Percentiles rank a stretch among this genome's conserved stretches.
Evolutionary conservation across 30 jellyfish, hydroid and myxozoan species (phyloP).

Genomic region (Chironex yamaguchii): DNA sequence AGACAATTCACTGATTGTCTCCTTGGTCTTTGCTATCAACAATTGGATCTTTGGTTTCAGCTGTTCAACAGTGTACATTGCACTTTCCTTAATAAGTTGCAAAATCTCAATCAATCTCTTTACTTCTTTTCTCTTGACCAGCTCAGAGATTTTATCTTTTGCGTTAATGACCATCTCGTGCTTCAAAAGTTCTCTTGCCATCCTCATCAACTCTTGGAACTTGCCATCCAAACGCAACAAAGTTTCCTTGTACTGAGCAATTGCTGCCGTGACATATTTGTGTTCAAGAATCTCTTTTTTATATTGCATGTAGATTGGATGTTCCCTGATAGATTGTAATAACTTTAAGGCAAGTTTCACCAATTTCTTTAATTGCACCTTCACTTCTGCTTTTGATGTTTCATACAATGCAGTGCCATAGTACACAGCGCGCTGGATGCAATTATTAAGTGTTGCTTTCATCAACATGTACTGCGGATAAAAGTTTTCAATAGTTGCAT

Average conservation of each 20-base stretch:
- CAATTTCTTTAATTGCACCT: conserved; percentile 46
- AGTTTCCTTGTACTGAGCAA: conserved; percentile 45
- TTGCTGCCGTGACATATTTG: conserved; percentile 50
- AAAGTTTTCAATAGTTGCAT: conserved; percentile 87
- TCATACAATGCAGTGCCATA: conserved; percentile 60
- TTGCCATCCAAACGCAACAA: conserved; percentile 49
- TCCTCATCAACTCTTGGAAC: conserved; percentile 52
- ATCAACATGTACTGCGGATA: conserved; percentile 86
- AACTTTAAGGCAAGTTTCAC: conserved; percentile 38
- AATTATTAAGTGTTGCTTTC: too few species aligned
- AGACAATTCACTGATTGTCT: conserved; percentile 31
- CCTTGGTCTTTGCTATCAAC: background rate
- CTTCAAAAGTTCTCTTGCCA: conserved; percentile 65
- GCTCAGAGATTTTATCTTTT: conserved; percentile 55
- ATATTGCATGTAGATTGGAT: conserved; percentile 67
- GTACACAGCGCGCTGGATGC: conserved; percentile 31
- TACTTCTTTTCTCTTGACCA: conserved; percentile 52
- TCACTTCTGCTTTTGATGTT: background rate
- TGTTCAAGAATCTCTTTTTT: conserved; percentile 34
- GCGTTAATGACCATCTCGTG: conserved; percentile 51
- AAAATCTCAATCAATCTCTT: conserved; percentile 33
- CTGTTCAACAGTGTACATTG: conserved; percentile 71
- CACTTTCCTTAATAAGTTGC: conserved; percentile 75
- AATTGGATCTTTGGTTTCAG: conserved; percentile 62
- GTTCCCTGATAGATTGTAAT: conserved; percentile 63